Evolutionary conservation across 2,797 vertebrate genomes (phyloP), one percentile per base, ranked within the genome.

Genomic region (Rhinoraja longicauda): DNA sequence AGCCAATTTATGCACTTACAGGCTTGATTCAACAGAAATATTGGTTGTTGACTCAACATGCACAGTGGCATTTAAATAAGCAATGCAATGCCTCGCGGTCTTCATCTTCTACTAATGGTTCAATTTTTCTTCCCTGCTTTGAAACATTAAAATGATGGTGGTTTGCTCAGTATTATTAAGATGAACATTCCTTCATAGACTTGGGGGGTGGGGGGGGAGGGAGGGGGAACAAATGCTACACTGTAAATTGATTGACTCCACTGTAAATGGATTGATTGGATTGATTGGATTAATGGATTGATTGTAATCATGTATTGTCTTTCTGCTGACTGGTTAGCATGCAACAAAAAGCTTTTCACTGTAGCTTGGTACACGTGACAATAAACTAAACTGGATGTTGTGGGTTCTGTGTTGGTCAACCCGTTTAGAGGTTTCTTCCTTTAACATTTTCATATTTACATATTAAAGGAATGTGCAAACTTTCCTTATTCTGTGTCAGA

Each of bases 81-180:
- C n/a, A 39, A 39, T 53, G 36, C 90, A 57, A 26, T 53, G n/a
- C 84, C 17, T 88, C 88, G 36, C 88, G 36, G n/a, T 36, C 75
- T 57, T 92, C 15, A 53, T 92, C 1, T n/a, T 70, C 26, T 24
- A 29, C 39, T 92, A 92, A 70, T 73, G 67, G 19, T 73, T 91
- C 88, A 39, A 92, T 92, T 92, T 92, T 75, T 92, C 70, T 73
- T 75, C 21, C 24, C 70, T 26, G 45, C 39, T 75, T 92, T 75
- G 39, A 92, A 26, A 53, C 39, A 92, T 92, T 75, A 92, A n/a
- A 53, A 26, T 92, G 70, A 91, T 91, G 21, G 13, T 70, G 73
- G 10, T 24, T 53, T 26, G 24, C 24, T 73, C 90, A 72, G 70
- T 57, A 73, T 53, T 73, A 45, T 6, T 72, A 53, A 91, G 64